These are phyloP conservation scores for Spheniscus mendiculus DNA, from an alignment of 2,113 vertebrate species.

Conservation along the genomic window DNA sequence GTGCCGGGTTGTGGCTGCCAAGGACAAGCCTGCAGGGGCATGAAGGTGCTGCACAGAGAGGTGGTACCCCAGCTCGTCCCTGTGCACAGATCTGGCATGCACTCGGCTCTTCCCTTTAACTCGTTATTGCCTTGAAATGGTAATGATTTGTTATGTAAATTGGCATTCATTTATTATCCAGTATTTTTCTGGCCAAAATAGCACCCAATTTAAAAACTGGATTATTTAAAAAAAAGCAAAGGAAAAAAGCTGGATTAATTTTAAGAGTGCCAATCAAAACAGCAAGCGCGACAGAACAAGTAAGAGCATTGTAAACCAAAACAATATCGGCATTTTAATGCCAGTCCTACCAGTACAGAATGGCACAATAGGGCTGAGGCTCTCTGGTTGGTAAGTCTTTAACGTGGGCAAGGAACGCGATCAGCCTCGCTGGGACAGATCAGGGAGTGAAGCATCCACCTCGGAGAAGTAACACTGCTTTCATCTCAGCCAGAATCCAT, in stretches of 20 bases:
- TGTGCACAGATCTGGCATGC: accelerated
- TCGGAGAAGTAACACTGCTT: accelerated
- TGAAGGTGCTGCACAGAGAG: accelerated
- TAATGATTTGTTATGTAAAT: neutral
- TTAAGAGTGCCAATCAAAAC: neutral
- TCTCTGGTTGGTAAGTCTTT: no score
- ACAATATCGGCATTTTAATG: neutral
- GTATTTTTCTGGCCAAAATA: neutral
- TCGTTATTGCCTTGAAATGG: neutral
- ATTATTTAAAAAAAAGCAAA: neutral
- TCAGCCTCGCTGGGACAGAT: neutral
- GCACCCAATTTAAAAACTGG: neutral
- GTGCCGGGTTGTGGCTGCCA: neutral
- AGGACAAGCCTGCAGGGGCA: neutral
- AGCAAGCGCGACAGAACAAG: neutral
- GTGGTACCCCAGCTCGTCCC: neutral
- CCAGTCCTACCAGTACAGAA: neutral
- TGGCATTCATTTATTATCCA: neutral
- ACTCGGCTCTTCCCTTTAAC: neutral
- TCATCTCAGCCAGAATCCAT: neutral
- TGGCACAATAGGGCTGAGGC: neutral
- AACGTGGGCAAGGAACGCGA: accelerated
- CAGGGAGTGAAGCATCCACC: accelerated
- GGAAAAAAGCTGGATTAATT: neutral
- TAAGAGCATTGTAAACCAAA: neutral